A percentile compares a stretch with the other conserved stretches of the same genome.
phyloP scores from a whole-genome alignment of 2,888 invertebrate genomes.

The Dichetophora obliterata region DNA sequence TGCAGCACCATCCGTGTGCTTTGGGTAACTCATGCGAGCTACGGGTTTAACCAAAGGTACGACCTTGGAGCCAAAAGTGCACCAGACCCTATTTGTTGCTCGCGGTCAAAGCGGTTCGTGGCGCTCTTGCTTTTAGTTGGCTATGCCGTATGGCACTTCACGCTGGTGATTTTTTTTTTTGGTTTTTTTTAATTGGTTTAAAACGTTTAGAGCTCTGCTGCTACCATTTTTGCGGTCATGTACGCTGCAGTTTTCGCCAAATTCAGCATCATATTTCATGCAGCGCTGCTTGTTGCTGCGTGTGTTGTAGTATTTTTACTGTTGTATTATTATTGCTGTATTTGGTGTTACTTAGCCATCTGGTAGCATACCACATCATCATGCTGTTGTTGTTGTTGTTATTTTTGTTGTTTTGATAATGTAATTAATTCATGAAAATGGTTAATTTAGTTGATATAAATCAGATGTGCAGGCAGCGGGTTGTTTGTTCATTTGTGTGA shows the following conservation, averaged over 20 bases:
- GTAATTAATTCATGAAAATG: constrained; percentile 45
- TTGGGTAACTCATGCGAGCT: too few relatives aligned
- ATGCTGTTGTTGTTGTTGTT: neutral
- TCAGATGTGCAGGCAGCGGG: neutral
- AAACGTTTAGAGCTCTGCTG: neutral
- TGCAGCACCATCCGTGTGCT: too few relatives aligned
- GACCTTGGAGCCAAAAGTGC: neutral
- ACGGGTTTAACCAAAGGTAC: too few relatives aligned
- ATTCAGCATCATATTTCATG: neutral
- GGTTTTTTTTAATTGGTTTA: neutral
- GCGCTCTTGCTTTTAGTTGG: neutral
- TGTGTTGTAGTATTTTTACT: neutral
- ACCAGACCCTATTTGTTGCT: neutral
- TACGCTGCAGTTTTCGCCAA: neutral
- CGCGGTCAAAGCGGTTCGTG: neutral
- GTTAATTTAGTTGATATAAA: constrained; percentile 45
- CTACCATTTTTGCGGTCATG: neutral
- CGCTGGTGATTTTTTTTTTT: neutral
- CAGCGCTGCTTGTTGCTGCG: neutral
- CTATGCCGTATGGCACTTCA: neutral
- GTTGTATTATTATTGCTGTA: neutral
- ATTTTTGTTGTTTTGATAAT: constrained; percentile 21
- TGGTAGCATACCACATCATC: neutral
- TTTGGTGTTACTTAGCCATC: neutral
- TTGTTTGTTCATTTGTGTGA: neutral